Base-by-base conservation (phyloP, 2,888 invertebrate genomes). In the Cryptocephalus primarius region DNA sequence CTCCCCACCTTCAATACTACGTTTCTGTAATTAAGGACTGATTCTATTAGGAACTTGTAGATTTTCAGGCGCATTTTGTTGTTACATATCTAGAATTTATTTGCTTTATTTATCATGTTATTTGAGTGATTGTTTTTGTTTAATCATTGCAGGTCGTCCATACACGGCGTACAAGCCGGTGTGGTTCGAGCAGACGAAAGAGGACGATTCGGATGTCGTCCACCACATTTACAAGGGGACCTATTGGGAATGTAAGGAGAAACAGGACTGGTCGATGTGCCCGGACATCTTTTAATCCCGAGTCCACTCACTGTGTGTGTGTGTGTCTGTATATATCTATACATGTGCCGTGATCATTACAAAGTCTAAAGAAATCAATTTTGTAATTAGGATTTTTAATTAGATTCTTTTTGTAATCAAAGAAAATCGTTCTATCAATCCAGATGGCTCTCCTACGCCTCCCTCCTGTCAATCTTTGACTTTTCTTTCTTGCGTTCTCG, bases 161-260 rank as follows among this genome's bases (percentile, higher is more conserved):
- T 87, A 82, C 61, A 78, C 81, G 50, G 76, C 78, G 32, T 86
- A 89, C 63, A 79, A 84, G 58, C 92, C 95, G 22, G 66, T 82
- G 34, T 97, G 97, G 97, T 97, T 97, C 75, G 77, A 78, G 59
- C 88, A 90, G 67, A 80, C 83, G 60, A 80, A 83, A 62, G 89
- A 90, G 64, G 80, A 75, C 53, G 78, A 83, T 45, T 77, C 78
- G 44, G 75, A 78, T 57, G 78, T 77, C 60, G 82, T 88, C 54
- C 92, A 95, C 69, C 92, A 94, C 69, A 77, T 86, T 53, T 96
- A 83, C 75, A 87, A 81, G 59, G 84, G 87, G 56, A 82, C 83
- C 57, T 99, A 99, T 74, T 99, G 99, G 99, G 79, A 87, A 50
- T 80, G 83, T 71, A 99, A 97, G 75, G 79, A 79, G 56, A 80